Conservation (phyloP, 2,113 vertebrate species). For the Notarius lentiginosus region DNA sequence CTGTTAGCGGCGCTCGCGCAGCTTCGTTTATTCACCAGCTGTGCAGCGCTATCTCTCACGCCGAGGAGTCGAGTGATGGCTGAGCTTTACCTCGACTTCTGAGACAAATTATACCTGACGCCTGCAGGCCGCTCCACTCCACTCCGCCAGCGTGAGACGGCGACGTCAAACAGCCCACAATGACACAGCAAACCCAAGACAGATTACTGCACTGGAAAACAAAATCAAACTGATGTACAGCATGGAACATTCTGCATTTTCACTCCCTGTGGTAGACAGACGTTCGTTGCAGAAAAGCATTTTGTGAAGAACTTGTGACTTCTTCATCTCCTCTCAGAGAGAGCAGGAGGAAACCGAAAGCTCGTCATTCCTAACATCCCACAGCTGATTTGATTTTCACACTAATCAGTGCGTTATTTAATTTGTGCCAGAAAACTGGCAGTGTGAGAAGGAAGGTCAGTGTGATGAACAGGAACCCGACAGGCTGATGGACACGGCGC, state of each 20-base stretch:
- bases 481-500: neutral
- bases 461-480: neutral
- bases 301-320: neutral
- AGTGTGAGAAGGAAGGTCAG: neutral
- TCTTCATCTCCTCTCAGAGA: neutral
- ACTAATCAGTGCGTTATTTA: neutral
- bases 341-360: neutral
- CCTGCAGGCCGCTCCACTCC: neutral
- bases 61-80: neutral
- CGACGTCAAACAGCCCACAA: neutral
- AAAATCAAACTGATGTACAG: neutral
- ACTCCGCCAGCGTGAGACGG: neutral
- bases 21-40: neutral
- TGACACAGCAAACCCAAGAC: slow-evolving; percentile 6
- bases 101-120: slow-evolving; percentile 32
- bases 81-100: neutral
- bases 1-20: neutral
- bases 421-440: neutral
- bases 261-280: neutral
- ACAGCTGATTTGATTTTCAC: neutral
- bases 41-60: slow-evolving; percentile 5
- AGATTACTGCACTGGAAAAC: slow-evolving; percentile 8
- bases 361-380: neutral
- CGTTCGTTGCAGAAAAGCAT: neutral
- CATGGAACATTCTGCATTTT: neutral